Evolutionary conservation across 37 sponge, comb jelly and placozoan genomes (phyloP).

Genomic region (Oopsacas minuta): DNA sequence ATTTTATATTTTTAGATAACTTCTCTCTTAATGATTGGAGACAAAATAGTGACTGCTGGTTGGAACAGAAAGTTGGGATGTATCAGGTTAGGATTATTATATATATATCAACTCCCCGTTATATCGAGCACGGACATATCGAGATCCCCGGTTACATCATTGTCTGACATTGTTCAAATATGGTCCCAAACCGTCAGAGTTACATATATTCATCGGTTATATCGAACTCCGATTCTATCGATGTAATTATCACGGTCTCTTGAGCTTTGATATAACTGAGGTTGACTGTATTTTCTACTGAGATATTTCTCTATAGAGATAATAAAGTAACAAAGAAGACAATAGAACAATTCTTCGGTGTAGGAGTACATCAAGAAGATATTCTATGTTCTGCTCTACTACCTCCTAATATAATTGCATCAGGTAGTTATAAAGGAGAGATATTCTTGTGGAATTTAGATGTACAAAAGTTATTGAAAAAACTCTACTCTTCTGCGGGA

Average conservation of each 20-base stretch:
- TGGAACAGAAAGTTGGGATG: slow-evolving; percentile 7
- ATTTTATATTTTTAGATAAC: not conserved
- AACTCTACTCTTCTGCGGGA: not conserved
- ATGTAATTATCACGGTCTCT: not conserved
- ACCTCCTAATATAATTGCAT: slow-evolving; percentile 41
- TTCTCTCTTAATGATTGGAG: not conserved
- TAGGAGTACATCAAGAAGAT: slow-evolving; percentile 60
- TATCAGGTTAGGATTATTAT: not conserved
- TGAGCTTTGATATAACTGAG: not conserved
- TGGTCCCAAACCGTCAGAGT: no score
- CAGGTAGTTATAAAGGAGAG: slow-evolving; percentile 65
- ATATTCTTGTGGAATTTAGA: slow-evolving; percentile 62
- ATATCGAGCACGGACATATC: no score
- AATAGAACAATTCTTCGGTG: slow-evolving; percentile 37
- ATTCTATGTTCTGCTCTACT: slow-evolving; percentile 59
- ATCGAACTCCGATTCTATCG: not conserved
- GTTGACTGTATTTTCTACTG: not conserved
- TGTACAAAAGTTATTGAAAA: slow-evolving; percentile 21
- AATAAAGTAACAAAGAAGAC: not conserved
- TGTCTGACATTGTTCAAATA: no score
- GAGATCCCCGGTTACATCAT: no score
- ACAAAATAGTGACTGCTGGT: not conserved
- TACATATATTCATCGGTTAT: not conserved
- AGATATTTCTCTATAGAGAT: slow-evolving; percentile 23
- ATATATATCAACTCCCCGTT: no score